Evolutionary conservation across 1,140 invertebrate species (phyloP), one percentile per base, ranked within the genome.

Genomic region (Drosophila miranda): DNA sequence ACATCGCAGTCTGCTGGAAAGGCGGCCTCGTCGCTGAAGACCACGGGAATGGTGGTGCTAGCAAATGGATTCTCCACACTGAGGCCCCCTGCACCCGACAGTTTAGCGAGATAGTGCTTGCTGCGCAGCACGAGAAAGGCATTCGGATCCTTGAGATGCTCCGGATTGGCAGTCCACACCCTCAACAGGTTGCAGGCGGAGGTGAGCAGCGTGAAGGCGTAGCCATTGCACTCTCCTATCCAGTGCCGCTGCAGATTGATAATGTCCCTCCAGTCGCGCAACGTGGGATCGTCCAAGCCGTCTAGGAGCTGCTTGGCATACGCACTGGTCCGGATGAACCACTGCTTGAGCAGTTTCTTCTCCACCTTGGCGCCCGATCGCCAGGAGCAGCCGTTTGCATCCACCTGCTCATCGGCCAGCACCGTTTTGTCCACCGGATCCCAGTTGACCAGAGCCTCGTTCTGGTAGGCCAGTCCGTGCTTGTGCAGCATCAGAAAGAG

Each of bases 361-460:
- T 99, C 96, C 11, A 99, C 98, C 91, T 95, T 94, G 6, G 97
- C 98, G 1, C 99, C 99, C 14, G 99, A 99, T 61, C 99, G 93
- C 99, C 99, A 99, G 0, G 98, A 99, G 74, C 93, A 93, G 19
- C 98, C 97, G 90, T 96, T 94, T 45, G 94, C 94, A 92, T 99
- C 98, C 26, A 99, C 97, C 94, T 99, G 99, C 91, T 99, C 99
- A 92, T 99, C 96, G 14, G 99, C 99, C 57, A 99, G 91, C 5
- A 99, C 99, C 11, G 99, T 99, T 91, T 97, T 91, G 92, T 99
- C 99, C 1, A 99, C 93, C 0, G 99, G 99, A 94, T 99, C 99
- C 99, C 99, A 99, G 92, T 99, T 99, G 0, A 99, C 99, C 70
- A 95, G 92, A 14, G 96, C 95, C 92, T 97, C 93, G 91, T 95